A percentile compares a stretch with the other conserved stretches of the same genome.
These are phyloP conservation scores for Morelia viridis DNA, from an alignment of 2,797 vertebrate species.

Conservation along the genomic window DNA sequence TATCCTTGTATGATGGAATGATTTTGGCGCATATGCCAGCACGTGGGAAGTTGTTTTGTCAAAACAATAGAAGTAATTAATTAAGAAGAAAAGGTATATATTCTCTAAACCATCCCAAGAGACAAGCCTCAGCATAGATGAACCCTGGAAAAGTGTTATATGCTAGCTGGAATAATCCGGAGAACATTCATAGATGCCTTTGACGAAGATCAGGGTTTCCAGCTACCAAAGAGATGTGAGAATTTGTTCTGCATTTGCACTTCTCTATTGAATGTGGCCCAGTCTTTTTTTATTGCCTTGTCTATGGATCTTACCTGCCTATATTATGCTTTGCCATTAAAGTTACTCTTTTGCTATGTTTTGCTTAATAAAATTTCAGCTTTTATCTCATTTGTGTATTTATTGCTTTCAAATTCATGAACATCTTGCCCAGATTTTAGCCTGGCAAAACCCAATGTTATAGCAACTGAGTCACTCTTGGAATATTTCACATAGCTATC, in stretches of 20 bases:
- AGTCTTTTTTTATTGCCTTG: background rate
- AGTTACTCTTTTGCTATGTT: background rate
- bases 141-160: background rate
- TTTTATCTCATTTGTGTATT: background rate
- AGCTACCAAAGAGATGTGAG: background rate
- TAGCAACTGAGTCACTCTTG: background rate
- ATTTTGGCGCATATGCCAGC: no score
- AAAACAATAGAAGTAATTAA: no score
- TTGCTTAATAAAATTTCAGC: background rate
- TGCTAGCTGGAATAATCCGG: background rate
- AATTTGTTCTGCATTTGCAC: background rate
- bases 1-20: no score
- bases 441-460: background rate
- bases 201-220: background rate
- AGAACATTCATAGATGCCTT: background rate
- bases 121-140: background rate
- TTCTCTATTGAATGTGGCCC: background rate
- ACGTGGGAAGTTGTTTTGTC: no score
- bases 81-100: no score
- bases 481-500: background rate
- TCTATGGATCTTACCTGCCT: background rate
- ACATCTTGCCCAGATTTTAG: background rate
- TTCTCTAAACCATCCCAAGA: no score
- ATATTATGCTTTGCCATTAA: background rate
- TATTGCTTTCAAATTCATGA: background rate